These are phyloP conservation scores for Reinhardtius hippoglossoides DNA, from an alignment of 2,113 vertebrate species.

Conservation along the genomic window DNA sequence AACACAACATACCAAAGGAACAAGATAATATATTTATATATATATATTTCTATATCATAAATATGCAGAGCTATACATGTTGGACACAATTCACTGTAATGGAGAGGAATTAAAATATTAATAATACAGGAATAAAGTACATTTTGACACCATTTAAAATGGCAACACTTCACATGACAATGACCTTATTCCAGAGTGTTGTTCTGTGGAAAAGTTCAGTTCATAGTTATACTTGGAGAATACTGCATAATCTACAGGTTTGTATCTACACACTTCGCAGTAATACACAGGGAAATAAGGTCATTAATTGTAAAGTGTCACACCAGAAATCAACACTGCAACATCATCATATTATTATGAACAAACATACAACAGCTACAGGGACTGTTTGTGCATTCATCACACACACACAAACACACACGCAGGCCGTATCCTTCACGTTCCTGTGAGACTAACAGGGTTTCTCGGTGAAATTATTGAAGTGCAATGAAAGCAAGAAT, in stretches of 20 bases:
- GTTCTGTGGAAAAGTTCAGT: neutral
- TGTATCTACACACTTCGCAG: slow-evolving; percentile 1
- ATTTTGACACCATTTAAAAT: slow-evolving; percentile 36
- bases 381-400: slow-evolving; percentile 6
- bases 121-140: slow-evolving; percentile 40
- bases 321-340: slow-evolving; percentile 45
- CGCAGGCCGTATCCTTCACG: slow-evolving; percentile 17
- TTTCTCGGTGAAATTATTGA: slow-evolving; percentile 29
- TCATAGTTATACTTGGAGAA: slow-evolving; percentile 33
- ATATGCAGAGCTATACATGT: slow-evolving; percentile 87
- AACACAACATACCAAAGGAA: slow-evolving; percentile 82
- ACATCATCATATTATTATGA: slow-evolving; percentile 61
- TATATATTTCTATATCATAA: slow-evolving; percentile 86
- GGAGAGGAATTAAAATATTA: slow-evolving; percentile 76
- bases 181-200: slow-evolving; percentile 38
- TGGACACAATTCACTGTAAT: slow-evolving; percentile 62
- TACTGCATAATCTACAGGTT: neutral
- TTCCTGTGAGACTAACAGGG: slow-evolving; percentile 3
- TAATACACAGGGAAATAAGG: slow-evolving; percentile 29
- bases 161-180: slow-evolving; percentile 15
- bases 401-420: slow-evolving; percentile 3
- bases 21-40: slow-evolving; percentile 60
- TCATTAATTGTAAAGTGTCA: slow-evolving; percentile 14
- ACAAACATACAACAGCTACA: slow-evolving; percentile 28
- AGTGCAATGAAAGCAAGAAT: slow-evolving; percentile 40